Evolutionary conservation across 1,140 invertebrate genomes (phyloP), one percentile per base, ranked within the genome.

Genomic region (Macrobrachium rosenbergii): DNA sequence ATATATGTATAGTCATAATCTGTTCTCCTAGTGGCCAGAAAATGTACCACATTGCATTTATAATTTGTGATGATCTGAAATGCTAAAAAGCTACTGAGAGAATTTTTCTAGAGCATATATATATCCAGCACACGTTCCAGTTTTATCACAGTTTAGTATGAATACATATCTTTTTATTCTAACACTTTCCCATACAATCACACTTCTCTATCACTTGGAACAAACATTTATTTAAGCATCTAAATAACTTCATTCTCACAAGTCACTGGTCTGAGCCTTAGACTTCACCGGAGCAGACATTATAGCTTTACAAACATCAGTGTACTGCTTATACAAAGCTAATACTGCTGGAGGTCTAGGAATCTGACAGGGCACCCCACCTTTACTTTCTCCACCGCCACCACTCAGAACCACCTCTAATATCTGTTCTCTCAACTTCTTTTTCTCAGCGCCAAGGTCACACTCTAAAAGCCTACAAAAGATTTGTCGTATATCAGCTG

Each of bases 241-340:
- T 72, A 43, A 16, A 17, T 17, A 16, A 16, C 11, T 28, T 12
- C 37, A 63, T 28, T 81, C 60, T 87, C 85, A 87, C 85, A 87
- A 87, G 62, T 87, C 85, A 76, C 85, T 87, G 8, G 78, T 87
- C 85, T 87, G 85, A 2, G 85, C 67, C 78, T 81, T 87, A 28
- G 67, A 52, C 72, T 83, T 83, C 52, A 52, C 43, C 60, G 67
- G 21, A 37, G 78, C 64, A 19, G 77, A 80, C 85, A 87, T 87
- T 37, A 87, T 73, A 17, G 76, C 78, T 2, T 21, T 82, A 81
- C 85, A 87, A 23, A 67, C 67, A 11, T 87, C 79, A 6, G 45
- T 23, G 67, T 87, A 87, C 59, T 87, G 67, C 69, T 81, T 82
- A 75, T 87, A 87, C 28, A 87, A 60, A 19, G 69, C 45, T 19